Conservation (phyloP, 2,888 invertebrate genomes). For the Amiota minor region DNA sequence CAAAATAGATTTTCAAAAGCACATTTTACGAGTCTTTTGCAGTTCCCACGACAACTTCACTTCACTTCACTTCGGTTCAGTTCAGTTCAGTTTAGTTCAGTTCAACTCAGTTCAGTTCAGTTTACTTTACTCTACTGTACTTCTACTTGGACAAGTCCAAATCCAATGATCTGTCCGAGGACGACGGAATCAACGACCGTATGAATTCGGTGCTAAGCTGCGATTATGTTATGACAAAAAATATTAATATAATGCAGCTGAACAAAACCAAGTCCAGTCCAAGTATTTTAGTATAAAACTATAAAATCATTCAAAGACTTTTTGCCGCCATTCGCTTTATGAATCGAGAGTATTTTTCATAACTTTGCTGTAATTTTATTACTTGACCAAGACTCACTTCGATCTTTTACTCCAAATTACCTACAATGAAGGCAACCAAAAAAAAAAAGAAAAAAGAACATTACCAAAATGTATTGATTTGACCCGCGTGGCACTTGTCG, state of each 20-base stretch:
- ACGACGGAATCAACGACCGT: background rate
- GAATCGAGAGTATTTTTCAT: background rate
- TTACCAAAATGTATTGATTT: constrained; percentile 14
- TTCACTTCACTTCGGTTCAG: no score
- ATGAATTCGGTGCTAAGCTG: constrained; percentile 16
- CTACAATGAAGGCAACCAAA: background rate
- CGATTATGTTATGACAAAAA: constrained; percentile 20
- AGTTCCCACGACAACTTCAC: background rate
- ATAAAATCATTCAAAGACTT: constrained; percentile 5
- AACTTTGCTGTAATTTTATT: constrained; percentile 1
- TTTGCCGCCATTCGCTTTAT: background rate
- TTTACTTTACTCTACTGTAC: background rate
- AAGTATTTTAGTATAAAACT: no score
- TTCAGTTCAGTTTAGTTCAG: background rate
- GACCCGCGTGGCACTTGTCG: constrained; percentile 21
- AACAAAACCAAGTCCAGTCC: background rate
- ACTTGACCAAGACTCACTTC: background rate
- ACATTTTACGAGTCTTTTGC: constrained; percentile 1
- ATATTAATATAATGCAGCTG: background rate
- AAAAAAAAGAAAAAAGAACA: background rate
- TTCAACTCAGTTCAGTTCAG: background rate
- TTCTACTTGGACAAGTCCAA: background rate
- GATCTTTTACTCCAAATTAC: background rate
- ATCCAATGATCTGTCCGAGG: no score
- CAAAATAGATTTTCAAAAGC: constrained; percentile 19